Conservation (phyloP, 2,888 invertebrate genomes). For the Gerris lacustris region DNA sequence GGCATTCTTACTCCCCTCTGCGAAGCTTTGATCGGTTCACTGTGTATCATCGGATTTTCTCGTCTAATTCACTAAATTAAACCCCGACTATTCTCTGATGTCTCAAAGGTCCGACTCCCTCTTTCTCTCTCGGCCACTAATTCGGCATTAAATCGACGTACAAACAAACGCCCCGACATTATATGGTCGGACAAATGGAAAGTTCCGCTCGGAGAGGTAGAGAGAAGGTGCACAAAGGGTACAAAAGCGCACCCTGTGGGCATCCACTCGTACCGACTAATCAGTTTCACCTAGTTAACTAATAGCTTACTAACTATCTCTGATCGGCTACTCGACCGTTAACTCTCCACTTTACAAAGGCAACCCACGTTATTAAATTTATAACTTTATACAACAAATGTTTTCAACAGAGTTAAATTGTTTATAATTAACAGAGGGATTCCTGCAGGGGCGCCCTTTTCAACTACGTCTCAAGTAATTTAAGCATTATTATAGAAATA, state of each 20-base stretch:
- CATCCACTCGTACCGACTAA: neutral
- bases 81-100: neutral
- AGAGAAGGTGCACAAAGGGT: neutral
- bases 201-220: slow-evolving; percentile 3
- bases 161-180: neutral
- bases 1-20: neutral
- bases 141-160: neutral
- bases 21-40: neutral
- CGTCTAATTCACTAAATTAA: neutral
- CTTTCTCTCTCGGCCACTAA: neutral
- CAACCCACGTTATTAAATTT: slow-evolving; percentile 1
- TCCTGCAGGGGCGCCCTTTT: neutral
- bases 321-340: neutral
- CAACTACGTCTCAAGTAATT: neutral
- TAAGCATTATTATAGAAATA: slow-evolving; percentile 2
- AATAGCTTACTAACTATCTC: slow-evolving; percentile 5
- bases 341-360: neutral
- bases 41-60: neutral
- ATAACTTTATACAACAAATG: neutral
- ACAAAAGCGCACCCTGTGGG: neutral
- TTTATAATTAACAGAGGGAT: slow-evolving; percentile 1
- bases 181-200: slow-evolving; percentile 3
- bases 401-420: neutral
- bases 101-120: neutral
- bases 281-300: slow-evolving; percentile 5